These are phyloP conservation scores for Lasiurus cinereus DNA, from an alignment of 2,113 vertebrate species.

Conservation along the genomic window DNA sequence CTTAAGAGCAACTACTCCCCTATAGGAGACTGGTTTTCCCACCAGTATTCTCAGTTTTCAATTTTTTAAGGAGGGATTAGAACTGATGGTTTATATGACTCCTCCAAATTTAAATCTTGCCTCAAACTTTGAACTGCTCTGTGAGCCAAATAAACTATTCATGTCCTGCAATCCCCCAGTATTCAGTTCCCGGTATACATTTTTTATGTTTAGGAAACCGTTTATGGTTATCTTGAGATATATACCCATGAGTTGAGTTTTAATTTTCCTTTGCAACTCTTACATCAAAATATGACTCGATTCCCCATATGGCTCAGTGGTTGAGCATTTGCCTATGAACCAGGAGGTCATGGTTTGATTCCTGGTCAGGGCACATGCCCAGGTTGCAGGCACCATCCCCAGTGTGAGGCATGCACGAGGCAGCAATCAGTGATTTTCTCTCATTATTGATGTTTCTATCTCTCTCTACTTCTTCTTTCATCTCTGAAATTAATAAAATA, in stretches of 20 bases:
- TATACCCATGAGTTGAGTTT: neutral
- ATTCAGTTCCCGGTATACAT: neutral
- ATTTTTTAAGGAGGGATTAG: neutral
- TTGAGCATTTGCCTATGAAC: too few species aligned
- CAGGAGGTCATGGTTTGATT: too few species aligned
- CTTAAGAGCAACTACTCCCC: neutral
- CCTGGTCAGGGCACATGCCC: too few species aligned
- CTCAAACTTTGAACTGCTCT: neutral
- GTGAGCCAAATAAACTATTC: neutral
- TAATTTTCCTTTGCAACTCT: neutral
- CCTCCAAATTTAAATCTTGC: constrained; percentile 41
- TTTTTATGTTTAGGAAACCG: neutral
- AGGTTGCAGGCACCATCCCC: too few species aligned
- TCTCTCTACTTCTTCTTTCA: too few species aligned
- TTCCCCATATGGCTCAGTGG: neutral
- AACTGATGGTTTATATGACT: neutral
- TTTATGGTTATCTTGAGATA: neutral
- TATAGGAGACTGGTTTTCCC: neutral
- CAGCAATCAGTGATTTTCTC: too few species aligned
- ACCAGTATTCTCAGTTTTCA: neutral
- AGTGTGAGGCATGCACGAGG: too few species aligned
- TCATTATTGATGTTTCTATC: too few species aligned
- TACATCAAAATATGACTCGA: neutral
- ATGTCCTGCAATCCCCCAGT: neutral
- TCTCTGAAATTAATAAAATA: too few species aligned